Conservation (phyloP, 2,888 invertebrate genomes). For the Caenorhabditis sulstoni region DNA sequence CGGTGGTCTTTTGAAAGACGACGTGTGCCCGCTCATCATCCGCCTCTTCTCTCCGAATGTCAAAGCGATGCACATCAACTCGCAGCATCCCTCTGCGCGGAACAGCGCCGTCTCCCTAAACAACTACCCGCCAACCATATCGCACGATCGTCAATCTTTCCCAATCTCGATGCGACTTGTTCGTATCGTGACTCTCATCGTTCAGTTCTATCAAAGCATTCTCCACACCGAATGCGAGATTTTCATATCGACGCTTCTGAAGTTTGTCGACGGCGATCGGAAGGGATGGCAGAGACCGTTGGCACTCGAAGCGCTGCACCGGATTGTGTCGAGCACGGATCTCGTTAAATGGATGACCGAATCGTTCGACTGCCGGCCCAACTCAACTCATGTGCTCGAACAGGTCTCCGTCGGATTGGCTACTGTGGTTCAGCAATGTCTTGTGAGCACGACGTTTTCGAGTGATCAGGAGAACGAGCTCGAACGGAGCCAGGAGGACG, state of each 20-base stretch:
- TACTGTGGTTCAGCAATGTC: slow-evolving; percentile 92
- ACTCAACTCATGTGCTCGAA: slow-evolving; percentile 85
- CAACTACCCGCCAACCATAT: slow-evolving; percentile 81
- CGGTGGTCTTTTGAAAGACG: slow-evolving; percentile 93
- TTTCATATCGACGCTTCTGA: slow-evolving; percentile 94
- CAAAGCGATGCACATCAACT: slow-evolving; percentile 84
- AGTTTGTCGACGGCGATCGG: slow-evolving; percentile 97
- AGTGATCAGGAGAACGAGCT: slow-evolving; percentile 64
- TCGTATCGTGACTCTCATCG: slow-evolving; percentile 92
- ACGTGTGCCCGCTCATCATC: slow-evolving; percentile 98
- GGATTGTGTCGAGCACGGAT: slow-evolving; percentile 84
- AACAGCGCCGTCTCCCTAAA: slow-evolving; percentile 27
- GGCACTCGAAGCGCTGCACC: slow-evolving; percentile 95
- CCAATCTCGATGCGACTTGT: slow-evolving; percentile 96
- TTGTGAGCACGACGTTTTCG: slow-evolving; percentile 60
- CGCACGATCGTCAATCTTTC: slow-evolving; percentile 92
- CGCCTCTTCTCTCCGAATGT: slow-evolving; percentile 98
- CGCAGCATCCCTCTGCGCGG: slow-evolving; percentile 56
- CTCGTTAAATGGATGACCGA: slow-evolving; percentile 88
- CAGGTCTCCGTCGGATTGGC: slow-evolving; percentile 95
- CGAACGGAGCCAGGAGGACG: slow-evolving; percentile 64
- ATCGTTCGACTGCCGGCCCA: slow-evolving; percentile 94
- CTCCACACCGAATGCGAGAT: slow-evolving; percentile 96
- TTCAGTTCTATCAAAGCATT: slow-evolving; percentile 85
- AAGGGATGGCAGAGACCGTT: slow-evolving; percentile 95